A percentile compares a stretch with the other conserved stretches of the same genome.
Conservation (phyloP, 2,888 invertebrate species). For the Prostheceraeus crozeri region DNA sequence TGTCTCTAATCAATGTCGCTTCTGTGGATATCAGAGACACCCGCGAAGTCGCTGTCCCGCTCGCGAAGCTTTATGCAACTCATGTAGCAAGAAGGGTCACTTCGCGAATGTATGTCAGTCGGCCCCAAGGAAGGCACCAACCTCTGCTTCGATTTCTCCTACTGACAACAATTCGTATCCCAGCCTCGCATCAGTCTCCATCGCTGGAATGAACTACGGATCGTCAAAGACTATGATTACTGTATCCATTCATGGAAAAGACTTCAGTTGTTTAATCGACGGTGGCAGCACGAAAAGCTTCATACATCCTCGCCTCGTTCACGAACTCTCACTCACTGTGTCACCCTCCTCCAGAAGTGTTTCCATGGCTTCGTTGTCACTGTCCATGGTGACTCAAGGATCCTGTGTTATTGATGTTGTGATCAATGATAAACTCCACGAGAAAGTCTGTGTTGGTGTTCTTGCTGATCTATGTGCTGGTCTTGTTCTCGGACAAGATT, state of each 20-base stretch:
- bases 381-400: background rate
- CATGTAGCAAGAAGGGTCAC: conserved; percentile 23
- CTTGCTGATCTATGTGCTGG: conserved; percentile 11
- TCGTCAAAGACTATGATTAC: too few relatives aligned
- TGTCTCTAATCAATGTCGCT: conserved; percentile 23
- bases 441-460: conserved; percentile 12
- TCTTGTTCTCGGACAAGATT: conserved; percentile 31
- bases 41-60: conserved; percentile 30
- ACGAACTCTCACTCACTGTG: background rate
- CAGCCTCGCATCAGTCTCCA: conserved; percentile 29
- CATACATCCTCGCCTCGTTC: conserved; percentile 15
- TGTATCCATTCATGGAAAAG: conserved; percentile 10
- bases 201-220: too few relatives aligned
- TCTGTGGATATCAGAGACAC: conserved; percentile 31
- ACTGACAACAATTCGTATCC: too few relatives aligned
- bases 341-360: conserved; percentile 3
- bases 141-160: conserved; percentile 34
- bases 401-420: background rate
- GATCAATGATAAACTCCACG: conserved; percentile 19
- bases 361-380: conserved; percentile 2
- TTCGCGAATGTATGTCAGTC: conserved; percentile 30
- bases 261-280: conserved; percentile 29
- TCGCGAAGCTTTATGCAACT: conserved; percentile 17
- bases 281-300: conserved; percentile 30
- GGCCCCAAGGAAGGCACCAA: background rate